Evolutionary conservation across 2,797 vertebrate species (phyloP).

Genomic region (Manis pentadactyla): DNA sequence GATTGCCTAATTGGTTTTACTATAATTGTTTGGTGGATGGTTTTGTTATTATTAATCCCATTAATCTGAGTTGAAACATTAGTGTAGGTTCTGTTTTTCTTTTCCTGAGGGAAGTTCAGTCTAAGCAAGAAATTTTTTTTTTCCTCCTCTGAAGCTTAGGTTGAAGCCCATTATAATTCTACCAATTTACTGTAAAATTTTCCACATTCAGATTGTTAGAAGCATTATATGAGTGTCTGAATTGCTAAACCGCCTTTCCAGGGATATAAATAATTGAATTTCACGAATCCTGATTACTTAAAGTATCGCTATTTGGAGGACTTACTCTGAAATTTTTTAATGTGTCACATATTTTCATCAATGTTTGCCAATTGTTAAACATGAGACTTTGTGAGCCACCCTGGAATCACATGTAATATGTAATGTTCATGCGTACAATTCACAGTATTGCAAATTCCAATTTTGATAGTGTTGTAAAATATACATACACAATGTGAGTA

Average conservation of each 20-base stretch:
- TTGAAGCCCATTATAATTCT: conserved; percentile 22
- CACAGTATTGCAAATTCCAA: conserved; percentile 12
- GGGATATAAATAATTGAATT: background rate
- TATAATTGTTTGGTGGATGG: background rate
- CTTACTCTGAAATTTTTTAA: conserved; percentile 40
- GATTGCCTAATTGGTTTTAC: conserved; percentile 24
- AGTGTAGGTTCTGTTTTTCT: conserved; percentile 32
- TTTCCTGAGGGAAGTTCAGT: conserved; percentile 47
- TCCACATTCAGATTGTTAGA: conserved; percentile 1
- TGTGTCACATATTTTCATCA: background rate
- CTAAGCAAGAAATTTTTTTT: conserved; percentile 26
- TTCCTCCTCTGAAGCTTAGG: background rate
- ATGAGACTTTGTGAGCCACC: background rate
- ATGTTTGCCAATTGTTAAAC: background rate
- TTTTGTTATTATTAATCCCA: conserved; percentile 63
- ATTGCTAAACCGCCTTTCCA: conserved; percentile 8
- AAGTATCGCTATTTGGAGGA: conserved; percentile 34
- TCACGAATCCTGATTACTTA: conserved; percentile 44
- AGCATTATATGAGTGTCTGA: background rate
- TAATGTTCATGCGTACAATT: background rate
- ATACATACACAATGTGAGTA: background rate
- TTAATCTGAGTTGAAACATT: conserved; percentile 45
- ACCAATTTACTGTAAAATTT: conserved; percentile 18
- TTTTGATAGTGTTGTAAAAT: background rate
- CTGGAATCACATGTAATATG: background rate